These are phyloP conservation scores for Archips crataeganus DNA, from an alignment of 2,888 invertebrate species.

Conservation along the genomic window DNA sequence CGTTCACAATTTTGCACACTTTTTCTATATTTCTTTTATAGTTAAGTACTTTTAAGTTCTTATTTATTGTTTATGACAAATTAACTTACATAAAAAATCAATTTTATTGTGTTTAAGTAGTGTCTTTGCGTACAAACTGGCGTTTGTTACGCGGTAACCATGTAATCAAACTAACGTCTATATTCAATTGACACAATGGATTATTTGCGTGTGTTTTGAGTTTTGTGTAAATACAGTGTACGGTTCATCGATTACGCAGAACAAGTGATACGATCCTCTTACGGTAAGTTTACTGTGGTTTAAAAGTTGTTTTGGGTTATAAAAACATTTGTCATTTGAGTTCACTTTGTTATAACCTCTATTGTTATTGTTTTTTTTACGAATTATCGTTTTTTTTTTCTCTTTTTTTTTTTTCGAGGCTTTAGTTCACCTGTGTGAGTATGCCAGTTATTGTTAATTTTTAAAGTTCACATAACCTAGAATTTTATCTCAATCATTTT, in stretches of 20 bases:
- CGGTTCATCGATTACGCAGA: slow-evolving; percentile 21
- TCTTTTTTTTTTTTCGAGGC: no score
- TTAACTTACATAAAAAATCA: background rate
- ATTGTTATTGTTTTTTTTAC: background rate
- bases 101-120: background rate
- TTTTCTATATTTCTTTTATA: slow-evolving; percentile 2
- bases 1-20: background rate
- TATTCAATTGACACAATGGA: slow-evolving; percentile 38
- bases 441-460: no score
- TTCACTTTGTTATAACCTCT: slow-evolving; percentile 10
- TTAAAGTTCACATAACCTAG: background rate
- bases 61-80: background rate
- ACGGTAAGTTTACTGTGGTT: slow-evolving; percentile 14
- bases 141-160: slow-evolving; percentile 26
- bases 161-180: slow-evolving; percentile 2
- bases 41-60: background rate
- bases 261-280: background rate
- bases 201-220: slow-evolving; percentile 14
- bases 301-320: slow-evolving; percentile 11
- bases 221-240: slow-evolving; percentile 28
- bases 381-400: no score
- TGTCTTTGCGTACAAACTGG: background rate
- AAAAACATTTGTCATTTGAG: background rate
- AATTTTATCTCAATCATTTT: background rate
- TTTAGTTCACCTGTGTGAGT: no score